Percentiles rank a stretch among this genome's conserved stretches.
phyloP scores from a whole-genome alignment of 1,140 invertebrate genomes.

The Colletes latitarsis region DNA sequence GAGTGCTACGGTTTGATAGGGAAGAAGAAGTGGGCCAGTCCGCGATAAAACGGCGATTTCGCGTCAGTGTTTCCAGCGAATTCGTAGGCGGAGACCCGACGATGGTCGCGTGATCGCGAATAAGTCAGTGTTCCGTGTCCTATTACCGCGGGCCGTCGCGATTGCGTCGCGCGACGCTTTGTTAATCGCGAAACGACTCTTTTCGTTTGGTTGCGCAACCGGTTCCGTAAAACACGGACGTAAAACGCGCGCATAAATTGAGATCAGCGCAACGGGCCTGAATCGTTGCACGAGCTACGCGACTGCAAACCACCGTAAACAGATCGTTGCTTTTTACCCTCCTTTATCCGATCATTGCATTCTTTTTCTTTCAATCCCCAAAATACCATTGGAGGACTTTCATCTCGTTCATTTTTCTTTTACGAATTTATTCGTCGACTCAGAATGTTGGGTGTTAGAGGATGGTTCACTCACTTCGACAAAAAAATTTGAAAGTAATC shows the following conservation, averaged over 20 bases:
- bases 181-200: constrained; percentile 37
- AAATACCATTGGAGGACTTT: too few relatives aligned
- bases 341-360: too few relatives aligned
- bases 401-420: too few relatives aligned
- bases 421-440: too few relatives aligned
- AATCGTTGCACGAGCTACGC: too few relatives aligned
- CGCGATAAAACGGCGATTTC: constrained; percentile 48
- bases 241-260: constrained; percentile 5
- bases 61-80: constrained; percentile 46
- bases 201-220: constrained; percentile 36
- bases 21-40: constrained; percentile 58
- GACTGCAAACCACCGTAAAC: too few relatives aligned
- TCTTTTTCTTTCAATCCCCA: too few relatives aligned
- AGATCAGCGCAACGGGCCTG: background rate
- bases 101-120: constrained; percentile 40
- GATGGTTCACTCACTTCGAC: too few relatives aligned
- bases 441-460: too few relatives aligned
- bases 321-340: too few relatives aligned
- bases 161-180: constrained; percentile 46
- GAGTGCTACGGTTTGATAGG: constrained; percentile 49
- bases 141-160: constrained; percentile 38
- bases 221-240: background rate
- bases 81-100: constrained; percentile 50
- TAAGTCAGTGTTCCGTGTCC: constrained; percentile 38
- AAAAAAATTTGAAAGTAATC: too few relatives aligned